These are phyloP conservation scores for Heliconius hortense DNA, from an alignment of 2,888 invertebrate genomes.

Conservation along the genomic window DNA sequence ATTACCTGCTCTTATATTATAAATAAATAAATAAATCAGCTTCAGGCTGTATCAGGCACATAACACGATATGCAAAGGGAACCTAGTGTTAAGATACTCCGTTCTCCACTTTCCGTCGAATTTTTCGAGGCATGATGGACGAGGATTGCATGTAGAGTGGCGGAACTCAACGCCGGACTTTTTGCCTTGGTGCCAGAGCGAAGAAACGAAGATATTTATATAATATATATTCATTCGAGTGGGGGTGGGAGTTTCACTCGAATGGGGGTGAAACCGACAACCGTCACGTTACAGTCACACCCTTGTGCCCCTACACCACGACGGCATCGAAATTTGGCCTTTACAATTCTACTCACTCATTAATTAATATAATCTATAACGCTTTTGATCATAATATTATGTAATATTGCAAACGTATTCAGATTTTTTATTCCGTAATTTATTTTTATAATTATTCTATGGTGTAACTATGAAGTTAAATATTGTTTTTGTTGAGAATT, in stretches of 20 bases:
- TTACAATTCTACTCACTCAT: too few relatives aligned
- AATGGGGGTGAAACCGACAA: not conserved
- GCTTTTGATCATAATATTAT: too few relatives aligned
- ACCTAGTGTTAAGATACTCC: not conserved
- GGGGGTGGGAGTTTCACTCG: too few relatives aligned
- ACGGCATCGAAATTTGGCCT: not conserved
- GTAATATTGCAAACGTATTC: too few relatives aligned
- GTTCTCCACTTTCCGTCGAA: too few relatives aligned
- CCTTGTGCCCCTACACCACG: not conserved
- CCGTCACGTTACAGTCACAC: not conserved
- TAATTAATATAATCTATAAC: too few relatives aligned
- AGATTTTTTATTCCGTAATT: too few relatives aligned
- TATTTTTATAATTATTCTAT: too few relatives aligned
- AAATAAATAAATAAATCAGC: conserved; percentile 1
- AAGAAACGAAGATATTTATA: not conserved
- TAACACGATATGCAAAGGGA: too few relatives aligned
- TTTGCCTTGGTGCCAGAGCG: not conserved
- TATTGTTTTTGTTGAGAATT: too few relatives aligned
- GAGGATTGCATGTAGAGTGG: not conserved
- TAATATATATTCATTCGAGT: not conserved
- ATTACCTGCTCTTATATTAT: conserved; percentile 5
- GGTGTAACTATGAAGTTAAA: too few relatives aligned
- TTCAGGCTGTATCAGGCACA: not conserved
- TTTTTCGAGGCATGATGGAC: not conserved
- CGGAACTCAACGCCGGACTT: not conserved